Evolutionary conservation across 2,797 vertebrate genomes (phyloP).

Genomic region (Diplodus puntazzo): DNA sequence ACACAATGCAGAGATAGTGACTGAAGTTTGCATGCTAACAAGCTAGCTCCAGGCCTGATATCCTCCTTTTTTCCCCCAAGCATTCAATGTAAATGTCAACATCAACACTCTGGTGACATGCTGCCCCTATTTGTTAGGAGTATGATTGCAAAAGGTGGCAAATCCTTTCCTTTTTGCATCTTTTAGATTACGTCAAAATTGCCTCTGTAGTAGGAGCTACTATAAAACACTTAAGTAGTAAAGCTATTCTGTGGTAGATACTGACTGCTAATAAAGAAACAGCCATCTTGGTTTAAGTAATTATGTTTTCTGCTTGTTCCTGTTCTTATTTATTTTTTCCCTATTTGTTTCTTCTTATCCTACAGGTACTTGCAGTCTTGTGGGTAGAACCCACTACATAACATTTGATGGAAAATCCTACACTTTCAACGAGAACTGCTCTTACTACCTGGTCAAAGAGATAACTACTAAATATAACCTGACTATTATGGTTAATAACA

Average conservation of each 20-base stretch:
- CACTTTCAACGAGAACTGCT: slow-evolving; percentile 88
- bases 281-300: neutral
- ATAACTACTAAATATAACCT: slow-evolving; percentile 77
- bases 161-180: too few species aligned
- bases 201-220: neutral
- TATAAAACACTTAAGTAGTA: neutral
- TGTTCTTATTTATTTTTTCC: neutral
- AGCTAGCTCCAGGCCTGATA: too few species aligned
- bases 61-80: too few species aligned
- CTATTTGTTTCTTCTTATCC: slow-evolving; percentile 2
- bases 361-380: slow-evolving; percentile 89
- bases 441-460: slow-evolving; percentile 91
- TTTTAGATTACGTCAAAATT: neutral
- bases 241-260: neutral
- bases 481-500: slow-evolving; percentile 85
- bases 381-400: slow-evolving; percentile 85
- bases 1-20: too few species aligned
- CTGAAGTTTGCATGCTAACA: too few species aligned
- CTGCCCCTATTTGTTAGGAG: too few species aligned
- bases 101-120: too few species aligned
- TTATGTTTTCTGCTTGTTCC: neutral
- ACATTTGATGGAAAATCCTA: slow-evolving; percentile 92
- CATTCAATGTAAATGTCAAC: too few species aligned
- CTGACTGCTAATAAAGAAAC: neutral
- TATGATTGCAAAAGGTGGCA: too few species aligned